These are phyloP conservation scores for Tryphoninae sp. DNA, from an alignment of 2,888 invertebrate genomes.

Conservation along the genomic window DNA sequence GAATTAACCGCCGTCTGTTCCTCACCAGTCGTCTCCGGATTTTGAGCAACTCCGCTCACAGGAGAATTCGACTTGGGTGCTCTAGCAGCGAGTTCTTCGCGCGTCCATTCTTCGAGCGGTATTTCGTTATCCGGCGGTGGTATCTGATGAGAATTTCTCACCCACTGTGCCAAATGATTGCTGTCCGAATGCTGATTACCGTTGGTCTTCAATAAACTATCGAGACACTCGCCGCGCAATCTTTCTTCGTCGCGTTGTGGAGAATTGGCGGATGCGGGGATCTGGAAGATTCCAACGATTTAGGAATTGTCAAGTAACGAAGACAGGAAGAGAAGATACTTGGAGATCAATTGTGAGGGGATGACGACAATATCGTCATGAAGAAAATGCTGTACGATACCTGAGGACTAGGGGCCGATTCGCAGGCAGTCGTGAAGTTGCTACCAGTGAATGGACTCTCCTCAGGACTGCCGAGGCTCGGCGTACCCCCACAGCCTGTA, in stretches of 20 bases:
- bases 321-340: too few relatives aligned
- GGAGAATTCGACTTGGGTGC: conserved; percentile 72
- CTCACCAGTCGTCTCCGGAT: conserved; percentile 65
- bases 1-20: conserved; percentile 74
- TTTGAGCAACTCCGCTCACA: conserved; percentile 32
- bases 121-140: conserved; percentile 77
- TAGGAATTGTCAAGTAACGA: background rate
- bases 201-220: conserved; percentile 64
- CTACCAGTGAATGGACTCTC: conserved; percentile 81
- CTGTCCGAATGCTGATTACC: conserved; percentile 69
- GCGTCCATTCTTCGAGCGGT: conserved; percentile 79
- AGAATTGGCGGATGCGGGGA: conserved; percentile 59
- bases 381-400: conserved; percentile 65
- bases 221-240: conserved; percentile 65
- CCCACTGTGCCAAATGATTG: conserved; percentile 78
- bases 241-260: conserved; percentile 58
- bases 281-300: conserved; percentile 40
- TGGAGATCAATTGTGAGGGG: too few relatives aligned
- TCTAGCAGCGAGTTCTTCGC: conserved; percentile 77
- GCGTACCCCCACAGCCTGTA: conserved; percentile 89
- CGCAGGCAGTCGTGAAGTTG: conserved; percentile 69
- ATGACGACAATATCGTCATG: too few relatives aligned
- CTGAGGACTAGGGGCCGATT: conserved; percentile 74
- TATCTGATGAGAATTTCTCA: conserved; percentile 78
- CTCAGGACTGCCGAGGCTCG: conserved; percentile 89